phyloP scores from a whole-genome alignment of 2,797 vertebrate genomes.

The Phaenicophaeus curvirostris region DNA sequence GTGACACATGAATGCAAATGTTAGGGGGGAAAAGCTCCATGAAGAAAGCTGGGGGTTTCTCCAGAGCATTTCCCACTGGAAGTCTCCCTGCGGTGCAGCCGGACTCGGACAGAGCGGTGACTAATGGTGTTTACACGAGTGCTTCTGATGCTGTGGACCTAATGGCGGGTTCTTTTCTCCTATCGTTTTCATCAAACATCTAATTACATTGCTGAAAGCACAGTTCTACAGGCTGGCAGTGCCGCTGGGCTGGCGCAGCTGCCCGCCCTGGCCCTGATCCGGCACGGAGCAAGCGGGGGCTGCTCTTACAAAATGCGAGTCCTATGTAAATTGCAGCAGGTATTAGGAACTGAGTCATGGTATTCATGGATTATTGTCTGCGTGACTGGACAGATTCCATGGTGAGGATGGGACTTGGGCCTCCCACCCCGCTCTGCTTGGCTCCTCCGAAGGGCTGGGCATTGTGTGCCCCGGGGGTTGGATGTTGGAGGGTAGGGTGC shows the following conservation, averaged over 20 bases:
- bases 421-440: neutral
- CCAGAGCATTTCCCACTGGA: neutral
- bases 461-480: too few species aligned
- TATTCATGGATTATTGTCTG: neutral
- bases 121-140: neutral
- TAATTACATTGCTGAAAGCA: neutral
- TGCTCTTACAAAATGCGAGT: neutral
- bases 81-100: fast-evolving
- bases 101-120: neutral
- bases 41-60: neutral
- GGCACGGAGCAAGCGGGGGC: neutral
- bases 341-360: conserved; percentile 30
- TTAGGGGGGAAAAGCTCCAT: neutral
- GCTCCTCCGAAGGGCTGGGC: neutral
- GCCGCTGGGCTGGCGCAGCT: neutral
- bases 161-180: neutral
- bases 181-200: neutral
- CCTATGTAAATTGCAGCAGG: neutral
- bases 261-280: neutral
- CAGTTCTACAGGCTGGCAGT: neutral
- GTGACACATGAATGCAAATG: neutral
- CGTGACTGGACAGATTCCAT: neutral
- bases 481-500: too few species aligned
- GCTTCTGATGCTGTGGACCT: neutral
- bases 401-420: neutral